Evolutionary conservation across 2,113 vertebrate species (phyloP), one percentile per base, ranked within the genome.

Genomic region (Castor canadensis): DNA sequence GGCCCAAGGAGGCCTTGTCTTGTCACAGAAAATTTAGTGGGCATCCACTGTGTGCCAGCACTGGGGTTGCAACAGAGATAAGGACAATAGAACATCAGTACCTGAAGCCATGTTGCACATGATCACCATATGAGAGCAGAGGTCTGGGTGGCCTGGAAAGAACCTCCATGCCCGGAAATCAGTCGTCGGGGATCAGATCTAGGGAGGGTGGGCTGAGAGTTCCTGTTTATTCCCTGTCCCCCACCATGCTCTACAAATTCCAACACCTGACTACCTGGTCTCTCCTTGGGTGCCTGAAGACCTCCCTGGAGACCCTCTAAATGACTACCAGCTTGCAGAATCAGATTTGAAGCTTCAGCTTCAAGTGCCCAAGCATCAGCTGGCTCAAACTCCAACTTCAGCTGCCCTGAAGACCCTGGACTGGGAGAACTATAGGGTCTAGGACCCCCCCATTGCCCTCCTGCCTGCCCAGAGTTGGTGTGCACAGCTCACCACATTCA

Each of bases 31-130:
- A 75, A 22, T 5, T 5, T 22, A 45, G 17, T 28, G 67, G 20
- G 26, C 26, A 54, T 32, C 26, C 24, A 6, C 26, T 32, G 11
- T 32, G 62, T 19, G 13, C 64, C 30, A 45, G 6, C 13, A 3
- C 9, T 6, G 60, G 28, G 1, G 10, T 1, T 6, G 9, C 6
- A 5, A 24, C n/a, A 5, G 52, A 0, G 15, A 56, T 8, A 2
- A 1, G 12, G 26, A 7, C 17, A n/a, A n/a, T n/a, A n/a, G n/a
- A n/a, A n/a, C n/a, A n/a, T n/a, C n/a, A n/a, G n/a, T n/a, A n/a
- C n/a, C n/a, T n/a, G n/a, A n/a, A n/a, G n/a, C n/a, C n/a, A n/a
- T n/a, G n/a, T n/a, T n/a, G n/a, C n/a, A n/a, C n/a, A n/a, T n/a
- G n/a, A n/a, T n/a, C n/a, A n/a, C n/a, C n/a, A n/a, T n/a, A n/a